A percentile compares a stretch with the other conserved stretches of the same genome.
Evolutionary conservation across 2,797 vertebrate genomes (phyloP).

Genomic region (Valencia hispanica): DNA sequence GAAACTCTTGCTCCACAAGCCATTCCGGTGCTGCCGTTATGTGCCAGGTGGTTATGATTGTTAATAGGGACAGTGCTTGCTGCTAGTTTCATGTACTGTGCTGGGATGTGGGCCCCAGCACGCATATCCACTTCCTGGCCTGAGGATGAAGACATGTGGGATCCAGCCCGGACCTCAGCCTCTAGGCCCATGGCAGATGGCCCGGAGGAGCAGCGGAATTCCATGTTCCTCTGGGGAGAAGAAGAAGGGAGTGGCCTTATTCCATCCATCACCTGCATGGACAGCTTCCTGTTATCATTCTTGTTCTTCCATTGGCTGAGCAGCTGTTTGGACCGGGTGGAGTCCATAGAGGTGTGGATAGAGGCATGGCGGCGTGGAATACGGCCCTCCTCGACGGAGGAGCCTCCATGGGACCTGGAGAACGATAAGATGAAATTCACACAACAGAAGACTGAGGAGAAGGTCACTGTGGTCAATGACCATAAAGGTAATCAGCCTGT

Average conservation of each 20-base stretch:
- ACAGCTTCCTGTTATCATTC: constrained; percentile 91
- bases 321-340: constrained; percentile 92
- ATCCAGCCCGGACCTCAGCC: constrained; percentile 62
- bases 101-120: constrained; percentile 72
- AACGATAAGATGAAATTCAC: neutral
- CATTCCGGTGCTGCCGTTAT: constrained; percentile 77
- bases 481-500: too few relatives aligned
- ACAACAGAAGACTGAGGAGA: neutral
- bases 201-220: constrained; percentile 91
- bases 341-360: constrained; percentile 95
- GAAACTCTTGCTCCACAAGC: constrained; percentile 88
- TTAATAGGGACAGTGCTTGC: constrained; percentile 82
- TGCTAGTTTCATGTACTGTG: constrained; percentile 77
- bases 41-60: constrained; percentile 80
- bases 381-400: constrained; percentile 85
- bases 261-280: constrained; percentile 91
- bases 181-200: constrained; percentile 87
- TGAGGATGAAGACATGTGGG: constrained; percentile 75
- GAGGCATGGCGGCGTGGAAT: constrained; percentile 88
- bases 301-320: constrained; percentile 96
- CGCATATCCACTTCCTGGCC: constrained; percentile 79
- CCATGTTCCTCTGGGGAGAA: constrained; percentile 89
- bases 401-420: constrained; percentile 75
- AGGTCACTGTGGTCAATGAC: neutral
- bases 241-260: constrained; percentile 80